Percentiles rank a stretch among this genome's conserved stretches.
Conservation (phyloP, 2,888 invertebrate genomes). For the Tortrix viridana region DNA sequence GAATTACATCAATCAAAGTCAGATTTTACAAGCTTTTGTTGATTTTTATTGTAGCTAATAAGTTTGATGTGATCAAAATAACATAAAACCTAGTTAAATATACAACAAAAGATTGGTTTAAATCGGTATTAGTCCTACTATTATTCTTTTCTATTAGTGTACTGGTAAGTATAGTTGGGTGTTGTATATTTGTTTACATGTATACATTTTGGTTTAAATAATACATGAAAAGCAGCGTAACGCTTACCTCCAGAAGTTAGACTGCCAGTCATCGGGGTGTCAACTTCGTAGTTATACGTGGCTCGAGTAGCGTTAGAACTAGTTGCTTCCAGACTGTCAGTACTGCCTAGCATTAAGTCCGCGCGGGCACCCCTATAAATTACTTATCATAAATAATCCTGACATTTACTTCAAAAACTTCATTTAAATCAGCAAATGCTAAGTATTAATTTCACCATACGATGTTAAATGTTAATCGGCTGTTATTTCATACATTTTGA, state of each 20-base stretch:
- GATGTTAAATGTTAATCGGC: no score
- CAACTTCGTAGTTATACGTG: conserved; percentile 92
- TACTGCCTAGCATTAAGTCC: conserved; percentile 86
- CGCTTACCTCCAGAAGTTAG: conserved; percentile 87
- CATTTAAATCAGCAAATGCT: neutral
- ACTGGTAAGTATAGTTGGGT: no score
- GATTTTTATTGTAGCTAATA: no score
- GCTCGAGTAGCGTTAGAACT: conserved; percentile 93
- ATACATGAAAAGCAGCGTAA: conserved; percentile 10
- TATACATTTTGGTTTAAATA: neutral
- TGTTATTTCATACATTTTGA: no score
- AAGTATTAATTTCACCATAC: neutral
- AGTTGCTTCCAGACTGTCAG: conserved; percentile 90
- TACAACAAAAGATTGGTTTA: no score
- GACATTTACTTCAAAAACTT: neutral
- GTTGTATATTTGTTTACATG: no score
- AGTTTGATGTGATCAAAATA: no score
- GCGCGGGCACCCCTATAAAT: conserved; percentile 69
- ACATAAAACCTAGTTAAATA: no score
- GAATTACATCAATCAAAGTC: no score
- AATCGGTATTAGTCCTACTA: no score
- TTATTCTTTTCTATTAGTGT: no score
- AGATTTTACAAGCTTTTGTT: no score
- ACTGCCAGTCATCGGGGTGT: conserved; percentile 94
- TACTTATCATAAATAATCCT: neutral